Base-by-base conservation (phyloP, 2,888 invertebrate species). In the Ametastegia equiseti region DNA sequence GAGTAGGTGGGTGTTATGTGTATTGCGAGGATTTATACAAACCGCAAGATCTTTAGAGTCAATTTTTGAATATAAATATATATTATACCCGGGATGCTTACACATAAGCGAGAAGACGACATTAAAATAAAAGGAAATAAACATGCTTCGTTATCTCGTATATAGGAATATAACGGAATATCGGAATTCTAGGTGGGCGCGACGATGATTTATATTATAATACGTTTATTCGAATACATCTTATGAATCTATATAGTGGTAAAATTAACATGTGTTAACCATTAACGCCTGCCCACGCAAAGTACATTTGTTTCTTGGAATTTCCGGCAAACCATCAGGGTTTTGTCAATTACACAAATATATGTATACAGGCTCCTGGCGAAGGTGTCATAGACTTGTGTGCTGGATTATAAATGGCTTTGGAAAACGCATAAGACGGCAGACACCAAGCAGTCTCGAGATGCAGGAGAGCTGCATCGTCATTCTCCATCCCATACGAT, bases 201-300 rank as follows among this genome's bases (percentile, higher is more conserved):
- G 11, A 42, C 13, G 45, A 27, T 47, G 27, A 45, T 30, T 45
- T 36, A 47, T 71, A 27, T 67, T 67, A 19, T 67, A 42, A 71
- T 69, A 23, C 27, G n/a, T 69, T 11, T 45, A 39, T 42, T n/a
- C 27, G 23, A 23, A 42, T 69, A 69, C 42, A 42, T 69, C 33
- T 23, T 19, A 42, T 47, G 19, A 19, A 71, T 71, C 71, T 71
- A 54, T 75, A 36, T 75, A 63, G 78, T 57, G n/a, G 42, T 60
- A 42, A 45, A 78, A 78, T 78, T 78, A 78, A 78, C 78, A 78
- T 78, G 78, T 42, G 60, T 78, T 78, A 78, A 57, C 78, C 36
- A 78, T 78, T 60, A 78, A 63, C 78, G 78, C 60, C n/a, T 78
- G 19, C 78, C 60, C 60, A 78, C 78, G 42, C 60, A 23, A 33